Evolutionary conservation across 1,140 invertebrate species (phyloP), one percentile per base, ranked within the genome.

Genomic region (Brachionus paranguensis): DNA sequence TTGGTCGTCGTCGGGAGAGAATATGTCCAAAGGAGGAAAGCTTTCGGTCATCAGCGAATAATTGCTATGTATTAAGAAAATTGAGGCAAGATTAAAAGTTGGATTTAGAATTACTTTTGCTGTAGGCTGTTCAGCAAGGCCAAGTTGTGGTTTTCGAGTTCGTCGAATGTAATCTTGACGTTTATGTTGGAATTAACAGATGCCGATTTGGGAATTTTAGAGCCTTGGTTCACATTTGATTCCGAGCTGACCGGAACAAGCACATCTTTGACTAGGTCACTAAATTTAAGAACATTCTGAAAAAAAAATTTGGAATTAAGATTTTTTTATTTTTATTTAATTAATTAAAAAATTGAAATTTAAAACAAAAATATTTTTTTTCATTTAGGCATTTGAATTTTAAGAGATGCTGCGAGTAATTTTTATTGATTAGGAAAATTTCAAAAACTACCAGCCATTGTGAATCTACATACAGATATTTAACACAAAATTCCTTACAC

Each of bases 281-380:
- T 68, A 53, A 83, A 83, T 60, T 83, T 83, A 1, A 83, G 37
- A n/a, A 68, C 81, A 83, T 83, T 65, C 81, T 83, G n/a, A n/a
- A 47, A 72, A 83, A 47, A 4, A 33, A 33, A 33, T 33, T 33
- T 4, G 1, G 1, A 0, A 47, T 3, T 45, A 45, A 45, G 27
- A 29, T 4, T 47, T 47, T 47, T 47, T 1, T n/a, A n/a, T n/a
- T n/a, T n/a, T n/a, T n/a, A n/a, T 47, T 47, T 12, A 12, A 47
- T 12, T 47, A 4, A 47, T 3, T 47, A 47, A 47, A 47, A 12
- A 6, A 14, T 47, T 47, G 2, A 7, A 12, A 12, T 47, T 47
- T 47, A 6, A 6, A 12, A n/a, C n/a, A n/a, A n/a, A n/a, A n/a
- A n/a, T n/a, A n/a, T n/a, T n/a, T n/a, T n/a, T n/a, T n/a, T n/a